Evolutionary conservation across 2,888 invertebrate genomes (phyloP).

Genomic region (Holacanthella duospinosa): DNA sequence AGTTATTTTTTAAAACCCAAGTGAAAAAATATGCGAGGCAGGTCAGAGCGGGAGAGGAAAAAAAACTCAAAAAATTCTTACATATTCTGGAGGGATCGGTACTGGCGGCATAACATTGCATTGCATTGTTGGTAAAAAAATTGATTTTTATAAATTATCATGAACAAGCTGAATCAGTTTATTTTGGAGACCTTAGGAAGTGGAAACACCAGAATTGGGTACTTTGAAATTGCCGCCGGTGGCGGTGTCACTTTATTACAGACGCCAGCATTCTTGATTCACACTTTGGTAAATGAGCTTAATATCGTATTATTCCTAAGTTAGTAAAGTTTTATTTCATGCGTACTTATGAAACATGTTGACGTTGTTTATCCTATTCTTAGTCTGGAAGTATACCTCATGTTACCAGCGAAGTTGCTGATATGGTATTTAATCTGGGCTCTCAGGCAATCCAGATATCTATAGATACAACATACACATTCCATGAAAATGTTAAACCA

Average conservation of each 20-base stretch:
- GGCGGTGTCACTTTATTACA: not conserved
- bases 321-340: not conserved
- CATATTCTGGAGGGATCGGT: too few species aligned
- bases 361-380: constrained; percentile 33
- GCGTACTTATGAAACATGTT: not conserved
- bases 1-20: too few species aligned
- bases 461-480: constrained; percentile 55
- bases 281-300: constrained; percentile 27
- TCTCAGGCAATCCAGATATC: constrained; percentile 61
- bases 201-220: not conserved
- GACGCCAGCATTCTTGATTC: constrained; percentile 31
- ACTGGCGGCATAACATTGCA: too few species aligned
- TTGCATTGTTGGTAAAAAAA: too few species aligned
- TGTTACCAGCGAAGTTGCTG: constrained; percentile 63
- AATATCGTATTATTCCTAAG: too few species aligned
- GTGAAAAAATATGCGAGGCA: too few species aligned
- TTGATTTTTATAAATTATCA: too few species aligned
- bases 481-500: constrained; percentile 54
- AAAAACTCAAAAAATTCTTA: too few species aligned
- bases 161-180: not conserved
- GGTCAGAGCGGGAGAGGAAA: too few species aligned
- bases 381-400: constrained; percentile 75
- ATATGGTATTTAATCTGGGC: constrained; percentile 47
- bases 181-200: not conserved
- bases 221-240: not conserved